Evolutionary conservation across 2,797 vertebrate genomes (phyloP).

Genomic region (Trichosurus vulpecula): DNA sequence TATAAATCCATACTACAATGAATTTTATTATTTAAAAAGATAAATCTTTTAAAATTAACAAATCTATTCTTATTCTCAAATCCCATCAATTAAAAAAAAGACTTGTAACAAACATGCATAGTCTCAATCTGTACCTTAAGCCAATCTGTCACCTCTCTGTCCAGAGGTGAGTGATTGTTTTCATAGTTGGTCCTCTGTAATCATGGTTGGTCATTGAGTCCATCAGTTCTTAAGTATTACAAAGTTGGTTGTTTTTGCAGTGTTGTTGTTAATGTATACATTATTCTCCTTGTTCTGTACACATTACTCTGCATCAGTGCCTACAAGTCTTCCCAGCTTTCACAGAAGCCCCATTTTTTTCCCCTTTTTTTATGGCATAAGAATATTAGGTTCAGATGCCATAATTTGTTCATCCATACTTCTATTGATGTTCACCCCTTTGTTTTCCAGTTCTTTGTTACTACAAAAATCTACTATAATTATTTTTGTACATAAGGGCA

Average conservation of each 20-base stretch:
- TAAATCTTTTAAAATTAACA: background rate
- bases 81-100: background rate
- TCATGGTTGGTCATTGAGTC: background rate
- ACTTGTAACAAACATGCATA: background rate
- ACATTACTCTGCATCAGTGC: background rate
- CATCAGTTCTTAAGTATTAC: background rate
- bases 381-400: background rate
- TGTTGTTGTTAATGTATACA: background rate
- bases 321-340: background rate
- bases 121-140: background rate
- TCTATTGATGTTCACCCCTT: background rate
- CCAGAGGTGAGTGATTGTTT: background rate
- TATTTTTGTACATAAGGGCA: background rate
- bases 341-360: background rate
- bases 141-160: background rate
- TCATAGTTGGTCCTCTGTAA: background rate
- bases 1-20: background rate
- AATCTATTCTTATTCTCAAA: background rate
- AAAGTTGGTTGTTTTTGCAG: background rate
- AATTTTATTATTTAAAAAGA: background rate
- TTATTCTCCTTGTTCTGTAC: background rate
- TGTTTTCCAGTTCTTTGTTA: background rate
- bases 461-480: background rate
- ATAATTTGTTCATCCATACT: background rate
- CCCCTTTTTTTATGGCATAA: background rate